Evolutionary conservation across 2,888 invertebrate genomes (phyloP).

Genomic region (Punctoribates punctum): DNA sequence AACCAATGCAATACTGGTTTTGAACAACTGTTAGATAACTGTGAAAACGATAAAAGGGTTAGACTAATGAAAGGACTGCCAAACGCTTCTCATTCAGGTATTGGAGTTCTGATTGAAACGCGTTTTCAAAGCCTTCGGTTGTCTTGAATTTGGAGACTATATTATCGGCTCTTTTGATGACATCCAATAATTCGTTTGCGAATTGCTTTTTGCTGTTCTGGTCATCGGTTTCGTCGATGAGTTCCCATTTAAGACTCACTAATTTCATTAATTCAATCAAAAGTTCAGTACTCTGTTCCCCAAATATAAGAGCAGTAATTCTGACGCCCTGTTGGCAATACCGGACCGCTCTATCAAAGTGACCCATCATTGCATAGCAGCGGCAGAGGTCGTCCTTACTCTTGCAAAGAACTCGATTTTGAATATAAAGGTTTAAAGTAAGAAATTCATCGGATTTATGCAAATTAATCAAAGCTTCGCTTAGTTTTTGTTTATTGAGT

Average conservation of each 20-base stretch:
- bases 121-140: conserved; percentile 20
- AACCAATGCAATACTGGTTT: background rate
- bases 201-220: background rate
- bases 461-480: conserved; percentile 27
- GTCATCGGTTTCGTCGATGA: conserved; percentile 8
- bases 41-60: conserved; percentile 12
- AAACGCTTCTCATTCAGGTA: conserved; percentile 13
- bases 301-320: conserved; percentile 15
- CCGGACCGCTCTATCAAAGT: conserved; percentile 35
- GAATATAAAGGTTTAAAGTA: conserved; percentile 23
- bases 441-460: conserved; percentile 26
- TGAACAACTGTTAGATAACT: background rate
- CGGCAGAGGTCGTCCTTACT: conserved; percentile 34
- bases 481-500: conserved; percentile 12
- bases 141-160: conserved; percentile 19
- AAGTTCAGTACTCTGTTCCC: conserved; percentile 30
- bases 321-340: conserved; percentile 28
- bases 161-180: conserved; percentile 26
- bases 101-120: conserved; percentile 32
- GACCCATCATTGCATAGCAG: conserved; percentile 42
- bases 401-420: conserved; percentile 21
- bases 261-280: conserved; percentile 31
- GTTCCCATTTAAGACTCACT: conserved; percentile 30
- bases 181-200: conserved; percentile 20
- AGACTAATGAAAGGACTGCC: conserved; percentile 22